These are phyloP conservation scores for Thaleichthys pacificus DNA, from an alignment of 2,797 vertebrate genomes.

Conservation along the genomic window DNA sequence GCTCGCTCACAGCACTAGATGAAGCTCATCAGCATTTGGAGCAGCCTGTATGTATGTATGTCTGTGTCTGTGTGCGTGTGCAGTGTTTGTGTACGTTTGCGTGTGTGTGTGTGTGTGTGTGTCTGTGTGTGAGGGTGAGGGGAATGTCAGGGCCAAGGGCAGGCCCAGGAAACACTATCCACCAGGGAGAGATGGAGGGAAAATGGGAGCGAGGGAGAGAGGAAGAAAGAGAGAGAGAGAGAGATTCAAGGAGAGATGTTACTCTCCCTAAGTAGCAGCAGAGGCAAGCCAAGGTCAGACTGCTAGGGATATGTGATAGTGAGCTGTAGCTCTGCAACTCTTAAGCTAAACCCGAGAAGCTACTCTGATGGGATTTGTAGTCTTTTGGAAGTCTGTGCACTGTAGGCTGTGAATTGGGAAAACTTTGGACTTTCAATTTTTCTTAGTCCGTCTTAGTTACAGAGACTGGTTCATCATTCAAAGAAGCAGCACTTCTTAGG, in stretches of 20 bases:
- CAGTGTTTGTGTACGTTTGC: conserved; percentile 14
- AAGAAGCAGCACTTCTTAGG: neutral
- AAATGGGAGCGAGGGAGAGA: conserved; percentile 49
- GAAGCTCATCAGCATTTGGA: conserved; percentile 70
- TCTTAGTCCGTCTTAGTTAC: neutral
- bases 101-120: conserved; percentile 8
- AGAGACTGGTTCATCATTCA: neutral
- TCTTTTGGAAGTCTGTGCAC: neutral
- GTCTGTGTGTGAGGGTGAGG: conserved; percentile 16
- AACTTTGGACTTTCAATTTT: neutral
- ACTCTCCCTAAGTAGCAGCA: conserved; percentile 70
- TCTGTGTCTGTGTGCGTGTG: conserved; percentile 12
- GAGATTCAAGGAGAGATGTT: conserved; percentile 49
- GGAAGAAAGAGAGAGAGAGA: conserved; percentile 24
- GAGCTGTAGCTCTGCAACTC: neutral
- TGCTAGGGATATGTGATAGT: conserved; percentile 47
- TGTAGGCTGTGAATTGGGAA: neutral
- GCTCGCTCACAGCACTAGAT: conserved; percentile 56
- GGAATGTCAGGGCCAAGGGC: conserved; percentile 74
- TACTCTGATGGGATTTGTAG: conserved; percentile 24
- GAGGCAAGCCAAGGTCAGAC: conserved; percentile 71
- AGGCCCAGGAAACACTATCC: conserved; percentile 69
- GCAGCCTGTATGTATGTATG: conserved; percentile 30
- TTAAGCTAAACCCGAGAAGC: neutral
- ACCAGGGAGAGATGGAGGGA: conserved; percentile 60